Evolutionary conservation across 2,113 vertebrate species (phyloP).

Genomic region (Sinocyclocheilus anshuiensis): DNA sequence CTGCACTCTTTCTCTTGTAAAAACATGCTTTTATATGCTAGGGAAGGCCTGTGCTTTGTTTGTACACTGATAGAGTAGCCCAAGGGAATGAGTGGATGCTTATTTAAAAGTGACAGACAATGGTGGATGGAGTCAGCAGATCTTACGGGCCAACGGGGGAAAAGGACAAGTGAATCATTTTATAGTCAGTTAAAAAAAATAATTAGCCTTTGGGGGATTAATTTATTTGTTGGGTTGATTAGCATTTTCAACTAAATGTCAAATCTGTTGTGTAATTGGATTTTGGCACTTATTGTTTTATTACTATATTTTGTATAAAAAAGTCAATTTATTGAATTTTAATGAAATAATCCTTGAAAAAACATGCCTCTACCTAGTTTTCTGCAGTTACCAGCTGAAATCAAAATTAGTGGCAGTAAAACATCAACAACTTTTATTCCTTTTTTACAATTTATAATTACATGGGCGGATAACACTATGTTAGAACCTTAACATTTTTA

Average conservation of each 20-base stretch:
- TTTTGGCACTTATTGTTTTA: neutral
- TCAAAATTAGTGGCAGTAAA: neutral
- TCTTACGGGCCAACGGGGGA: constrained; percentile 22
- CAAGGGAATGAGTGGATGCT: constrained; percentile 38
- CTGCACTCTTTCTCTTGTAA: constrained; percentile 20
- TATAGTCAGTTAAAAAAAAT: constrained; percentile 22
- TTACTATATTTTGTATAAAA: neutral
- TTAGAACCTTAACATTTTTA: too few species aligned
- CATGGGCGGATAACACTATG: neutral
- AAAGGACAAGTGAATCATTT: constrained; percentile 46
- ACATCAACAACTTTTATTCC: neutral
- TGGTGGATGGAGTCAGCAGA: constrained; percentile 35
- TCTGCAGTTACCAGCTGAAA: neutral
- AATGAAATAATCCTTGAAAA: neutral
- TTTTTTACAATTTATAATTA: too few species aligned
- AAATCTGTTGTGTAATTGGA: neutral
- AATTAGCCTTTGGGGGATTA: neutral
- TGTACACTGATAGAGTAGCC: constrained; percentile 34
- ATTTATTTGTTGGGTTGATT: neutral
- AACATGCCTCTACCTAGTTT: neutral
- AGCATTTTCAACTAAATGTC: constrained; percentile 3
- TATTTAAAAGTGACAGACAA: constrained; percentile 43
- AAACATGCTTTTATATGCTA: neutral
- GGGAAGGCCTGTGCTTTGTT: constrained; percentile 16
- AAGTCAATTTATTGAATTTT: neutral